A percentile compares a stretch with the other conserved stretches of the same genome.
phyloP scores from a whole-genome alignment of 1,140 invertebrate species.

The Ceratosolen fusciceps region DNA sequence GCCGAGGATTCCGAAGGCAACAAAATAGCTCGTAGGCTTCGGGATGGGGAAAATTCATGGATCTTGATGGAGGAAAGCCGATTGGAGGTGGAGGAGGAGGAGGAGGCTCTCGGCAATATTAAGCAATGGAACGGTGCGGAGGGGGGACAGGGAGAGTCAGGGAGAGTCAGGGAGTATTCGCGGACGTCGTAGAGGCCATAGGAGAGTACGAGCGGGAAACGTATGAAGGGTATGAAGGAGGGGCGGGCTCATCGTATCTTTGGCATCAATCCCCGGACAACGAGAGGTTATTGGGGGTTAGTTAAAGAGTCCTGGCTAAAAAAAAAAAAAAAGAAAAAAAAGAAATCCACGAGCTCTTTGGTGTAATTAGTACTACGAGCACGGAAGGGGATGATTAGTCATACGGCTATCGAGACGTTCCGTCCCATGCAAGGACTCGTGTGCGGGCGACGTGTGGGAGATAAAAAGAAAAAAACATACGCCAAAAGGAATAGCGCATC shows the following conservation, averaged over 20 bases:
- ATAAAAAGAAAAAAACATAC: too few species aligned
- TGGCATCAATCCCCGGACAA: not conserved
- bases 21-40: too few species aligned
- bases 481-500: not conserved
- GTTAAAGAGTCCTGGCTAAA: not conserved
- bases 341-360: not conserved
- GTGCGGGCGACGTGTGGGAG: not conserved
- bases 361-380: slow-evolving; percentile 2
- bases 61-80: too few species aligned
- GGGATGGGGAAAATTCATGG: too few species aligned
- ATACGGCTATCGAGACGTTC: not conserved
- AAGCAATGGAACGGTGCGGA: not conserved
- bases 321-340: not conserved
- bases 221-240: too few species aligned
- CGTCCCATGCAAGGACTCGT: not conserved
- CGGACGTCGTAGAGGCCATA: too few species aligned
- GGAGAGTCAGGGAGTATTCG: not conserved
- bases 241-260: not conserved
- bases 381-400: not conserved
- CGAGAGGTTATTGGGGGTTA: too few species aligned
- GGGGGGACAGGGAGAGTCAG: not conserved
- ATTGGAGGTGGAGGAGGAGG: too few species aligned
- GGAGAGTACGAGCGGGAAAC: too few species aligned
- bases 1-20: too few species aligned
- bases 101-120: not conserved